Evolutionary conservation across 2,797 vertebrate genomes (phyloP).

Genomic region (Brachyrhaphis roseni): DNA sequence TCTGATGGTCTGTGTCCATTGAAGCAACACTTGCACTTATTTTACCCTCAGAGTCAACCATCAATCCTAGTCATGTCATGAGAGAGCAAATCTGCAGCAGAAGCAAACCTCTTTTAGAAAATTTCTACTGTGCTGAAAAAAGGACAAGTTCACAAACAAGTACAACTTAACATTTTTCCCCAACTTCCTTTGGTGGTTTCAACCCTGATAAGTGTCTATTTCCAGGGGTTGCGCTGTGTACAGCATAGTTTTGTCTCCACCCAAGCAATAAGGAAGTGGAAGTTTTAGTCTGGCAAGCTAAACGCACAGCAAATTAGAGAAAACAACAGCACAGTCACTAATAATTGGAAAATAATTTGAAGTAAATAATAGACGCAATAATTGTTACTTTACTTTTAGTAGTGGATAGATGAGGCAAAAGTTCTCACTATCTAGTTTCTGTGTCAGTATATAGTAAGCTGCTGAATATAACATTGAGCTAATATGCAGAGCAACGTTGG

Average conservation of each 20-base stretch:
- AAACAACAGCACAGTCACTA: not conserved
- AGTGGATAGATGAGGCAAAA: not conserved
- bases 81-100: slow-evolving; percentile 9
- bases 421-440: not conserved
- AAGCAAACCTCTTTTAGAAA: slow-evolving; percentile 16
- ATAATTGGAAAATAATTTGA: not conserved
- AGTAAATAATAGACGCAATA: not conserved
- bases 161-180: not conserved
- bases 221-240: slow-evolving; percentile 1
- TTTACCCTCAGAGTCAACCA: slow-evolving; percentile 8
- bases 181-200: slow-evolving; percentile 9
- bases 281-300: not conserved
- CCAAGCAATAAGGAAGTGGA: not conserved
- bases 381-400: not conserved
- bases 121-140: slow-evolving; percentile 5
- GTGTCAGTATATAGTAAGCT: not conserved
- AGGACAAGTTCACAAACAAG: slow-evolving; percentile 1
- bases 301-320: not conserved
- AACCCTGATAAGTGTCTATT: not conserved
- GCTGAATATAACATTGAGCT: not conserved
- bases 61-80: slow-evolving; percentile 29
- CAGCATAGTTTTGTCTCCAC: not conserved
- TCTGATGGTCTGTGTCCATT: slow-evolving; percentile 57
- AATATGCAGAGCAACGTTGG: not conserved
- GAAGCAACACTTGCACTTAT: slow-evolving; percentile 28